These are phyloP conservation scores for Leptinotarsa haldemani DNA, from an alignment of 2,888 invertebrate species.

Conservation along the genomic window DNA sequence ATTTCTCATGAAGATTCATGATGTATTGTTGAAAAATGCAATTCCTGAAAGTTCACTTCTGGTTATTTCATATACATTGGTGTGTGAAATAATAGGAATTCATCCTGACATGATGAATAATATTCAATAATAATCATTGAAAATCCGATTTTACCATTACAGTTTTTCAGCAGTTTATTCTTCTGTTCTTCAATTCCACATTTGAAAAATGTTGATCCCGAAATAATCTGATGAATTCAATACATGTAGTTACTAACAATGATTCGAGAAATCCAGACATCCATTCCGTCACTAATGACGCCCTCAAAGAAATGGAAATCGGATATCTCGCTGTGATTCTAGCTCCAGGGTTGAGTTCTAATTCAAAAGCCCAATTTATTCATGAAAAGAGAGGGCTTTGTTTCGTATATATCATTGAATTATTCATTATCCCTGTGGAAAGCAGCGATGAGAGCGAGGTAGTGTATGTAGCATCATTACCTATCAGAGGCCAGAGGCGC, in stretches of 20 bases:
- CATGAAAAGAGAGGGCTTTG: constrained; percentile 10
- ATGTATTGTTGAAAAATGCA: too few species aligned
- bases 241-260: background rate
- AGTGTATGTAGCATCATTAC: background rate
- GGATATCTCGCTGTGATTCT: constrained; percentile 3
- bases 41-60: too few species aligned
- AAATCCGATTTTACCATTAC: too few species aligned
- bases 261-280: background rate
- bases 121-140: too few species aligned
- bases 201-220: too few species aligned
- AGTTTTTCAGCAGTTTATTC: too few species aligned
- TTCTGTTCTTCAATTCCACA: too few species aligned
- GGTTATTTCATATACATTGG: too few species aligned
- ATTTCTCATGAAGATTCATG: too few species aligned
- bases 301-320: constrained; percentile 11
- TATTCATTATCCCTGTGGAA: constrained; percentile 5
- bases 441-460: background rate
- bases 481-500: background rate
- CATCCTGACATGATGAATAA: too few species aligned
- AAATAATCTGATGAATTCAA: background rate
- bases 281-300: constrained; percentile 1
- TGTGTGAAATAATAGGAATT: too few species aligned
- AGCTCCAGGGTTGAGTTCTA: background rate
- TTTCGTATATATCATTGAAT: constrained; percentile 1
- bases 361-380: constrained; percentile 16